These are phyloP conservation scores for Pachymerium ferrugineum DNA, from an alignment of 2,888 invertebrate species.

Conservation along the genomic window DNA sequence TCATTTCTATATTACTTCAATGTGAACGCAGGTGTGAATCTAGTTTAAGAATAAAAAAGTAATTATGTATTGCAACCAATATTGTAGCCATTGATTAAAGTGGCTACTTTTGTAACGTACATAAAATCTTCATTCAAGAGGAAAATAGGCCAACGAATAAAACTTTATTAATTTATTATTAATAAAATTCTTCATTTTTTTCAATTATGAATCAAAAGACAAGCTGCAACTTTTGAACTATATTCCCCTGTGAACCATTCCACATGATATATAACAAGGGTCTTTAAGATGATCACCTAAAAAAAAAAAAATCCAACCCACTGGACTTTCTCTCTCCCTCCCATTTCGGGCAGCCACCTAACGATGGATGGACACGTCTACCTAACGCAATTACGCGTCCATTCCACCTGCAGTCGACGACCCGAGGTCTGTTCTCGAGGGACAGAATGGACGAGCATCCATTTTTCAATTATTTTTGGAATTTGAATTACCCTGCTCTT, in stretches of 20 bases:
- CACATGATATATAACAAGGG: slow-evolving; percentile 16
- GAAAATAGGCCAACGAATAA: too few species aligned
- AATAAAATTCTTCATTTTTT: too few species aligned
- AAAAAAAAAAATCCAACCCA: not conserved
- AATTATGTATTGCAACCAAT: too few species aligned
- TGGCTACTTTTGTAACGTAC: too few species aligned
- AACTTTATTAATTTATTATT: too few species aligned
- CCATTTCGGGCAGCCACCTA: not conserved
- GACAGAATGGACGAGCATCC: slow-evolving; percentile 2
- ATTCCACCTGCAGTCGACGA: slow-evolving; percentile 27
- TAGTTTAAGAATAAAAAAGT: too few species aligned
- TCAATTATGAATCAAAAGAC: not conserved
- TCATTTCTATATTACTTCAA: too few species aligned
- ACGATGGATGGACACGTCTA: slow-evolving; percentile 25
- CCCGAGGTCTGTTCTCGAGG: not conserved
- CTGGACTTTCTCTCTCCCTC: too few species aligned
- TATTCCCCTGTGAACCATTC: not conserved
- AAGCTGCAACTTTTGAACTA: not conserved
- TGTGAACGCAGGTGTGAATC: too few species aligned
- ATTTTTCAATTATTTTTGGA: slow-evolving; percentile 25
- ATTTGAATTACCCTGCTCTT: slow-evolving; percentile 19
- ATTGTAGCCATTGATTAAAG: too few species aligned
- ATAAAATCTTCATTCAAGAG: too few species aligned
- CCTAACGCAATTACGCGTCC: slow-evolving; percentile 16
- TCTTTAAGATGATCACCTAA: slow-evolving; percentile 24